phyloP scores from a whole-genome alignment of 2,888 invertebrate species.

The Drosophila bunnanda region DNA sequence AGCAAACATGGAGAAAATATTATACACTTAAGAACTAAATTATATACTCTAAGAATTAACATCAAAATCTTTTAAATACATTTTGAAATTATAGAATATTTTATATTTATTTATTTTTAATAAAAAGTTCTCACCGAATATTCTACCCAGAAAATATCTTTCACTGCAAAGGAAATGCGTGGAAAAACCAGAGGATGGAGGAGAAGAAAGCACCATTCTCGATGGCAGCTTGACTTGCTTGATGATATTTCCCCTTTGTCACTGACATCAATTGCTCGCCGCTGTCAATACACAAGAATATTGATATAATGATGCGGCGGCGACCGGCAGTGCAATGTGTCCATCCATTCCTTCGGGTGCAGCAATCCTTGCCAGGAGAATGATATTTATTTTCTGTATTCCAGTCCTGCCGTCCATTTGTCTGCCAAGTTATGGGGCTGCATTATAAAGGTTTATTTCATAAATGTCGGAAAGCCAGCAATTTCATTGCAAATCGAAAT shows the following conservation, averaged over 20 bases:
- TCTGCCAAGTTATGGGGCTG: constrained; percentile 4
- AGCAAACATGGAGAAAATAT: neutral
- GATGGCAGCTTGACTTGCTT: constrained; percentile 44
- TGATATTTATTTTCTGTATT: constrained; percentile 14
- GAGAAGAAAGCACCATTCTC: constrained; percentile 18
- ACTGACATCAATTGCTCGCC: constrained; percentile 55
- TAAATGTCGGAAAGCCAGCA: neutral
- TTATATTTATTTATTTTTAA: neutral
- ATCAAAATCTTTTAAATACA: neutral
- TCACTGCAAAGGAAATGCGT: neutral
- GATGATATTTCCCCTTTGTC: constrained; percentile 50
- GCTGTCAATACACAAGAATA: constrained; percentile 29
- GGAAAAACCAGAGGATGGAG: constrained; percentile 8
- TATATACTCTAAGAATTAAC: neutral
- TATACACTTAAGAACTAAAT: neutral
- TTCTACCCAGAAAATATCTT: too few relatives aligned
- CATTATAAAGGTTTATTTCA: constrained; percentile 14
- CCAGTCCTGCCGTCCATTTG: neutral
- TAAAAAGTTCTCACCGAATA: neutral
- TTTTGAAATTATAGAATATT: too few relatives aligned
- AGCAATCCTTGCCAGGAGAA: constrained; percentile 13
- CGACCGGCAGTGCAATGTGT: constrained; percentile 14
- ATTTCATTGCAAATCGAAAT: constrained; percentile 5
- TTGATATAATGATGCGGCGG: constrained; percentile 34
- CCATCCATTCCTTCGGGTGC: constrained; percentile 11